Evolutionary conservation across 1,140 invertebrate genomes (phyloP).

Genomic region (Heliconius eleuchia): DNA sequence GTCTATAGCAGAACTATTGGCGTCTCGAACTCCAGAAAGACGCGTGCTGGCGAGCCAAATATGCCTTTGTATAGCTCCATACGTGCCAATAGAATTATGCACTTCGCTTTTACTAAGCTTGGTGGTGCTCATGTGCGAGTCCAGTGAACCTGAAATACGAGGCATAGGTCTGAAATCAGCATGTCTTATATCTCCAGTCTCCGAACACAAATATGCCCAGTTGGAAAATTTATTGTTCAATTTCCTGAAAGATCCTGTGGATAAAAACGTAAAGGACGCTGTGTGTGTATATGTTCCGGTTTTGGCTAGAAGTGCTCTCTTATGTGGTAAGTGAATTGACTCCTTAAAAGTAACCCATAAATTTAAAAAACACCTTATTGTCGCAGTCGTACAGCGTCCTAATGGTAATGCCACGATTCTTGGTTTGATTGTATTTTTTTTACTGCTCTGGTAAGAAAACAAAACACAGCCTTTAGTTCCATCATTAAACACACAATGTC

Average conservation of each 20-base stretch:
- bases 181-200: conserved; percentile 69
- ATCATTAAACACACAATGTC: too few species aligned
- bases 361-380: not conserved
- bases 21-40: conserved; percentile 62
- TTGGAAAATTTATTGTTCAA: conserved; percentile 76
- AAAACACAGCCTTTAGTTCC: too few species aligned
- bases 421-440: not conserved
- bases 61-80: conserved; percentile 68
- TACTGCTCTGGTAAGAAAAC: not conserved
- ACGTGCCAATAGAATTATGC: conserved; percentile 72
- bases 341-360: not conserved
- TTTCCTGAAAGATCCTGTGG: conserved; percentile 68
- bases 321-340: conserved; percentile 56
- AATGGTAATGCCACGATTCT: not conserved
- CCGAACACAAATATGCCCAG: conserved; percentile 71
- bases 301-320: conserved; percentile 69
- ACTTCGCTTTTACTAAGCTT: conserved; percentile 76
- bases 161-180: conserved; percentile 68
- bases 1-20: conserved; percentile 65
- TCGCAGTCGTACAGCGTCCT: not conserved
- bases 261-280: conserved; percentile 67
- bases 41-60: conserved; percentile 67
- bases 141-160: conserved; percentile 67
- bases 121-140: conserved; percentile 76
- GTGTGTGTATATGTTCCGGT: conserved; percentile 71